These are phyloP conservation scores for Hololepta plana DNA, from an alignment of 2,888 invertebrate genomes.

Conservation along the genomic window DNA sequence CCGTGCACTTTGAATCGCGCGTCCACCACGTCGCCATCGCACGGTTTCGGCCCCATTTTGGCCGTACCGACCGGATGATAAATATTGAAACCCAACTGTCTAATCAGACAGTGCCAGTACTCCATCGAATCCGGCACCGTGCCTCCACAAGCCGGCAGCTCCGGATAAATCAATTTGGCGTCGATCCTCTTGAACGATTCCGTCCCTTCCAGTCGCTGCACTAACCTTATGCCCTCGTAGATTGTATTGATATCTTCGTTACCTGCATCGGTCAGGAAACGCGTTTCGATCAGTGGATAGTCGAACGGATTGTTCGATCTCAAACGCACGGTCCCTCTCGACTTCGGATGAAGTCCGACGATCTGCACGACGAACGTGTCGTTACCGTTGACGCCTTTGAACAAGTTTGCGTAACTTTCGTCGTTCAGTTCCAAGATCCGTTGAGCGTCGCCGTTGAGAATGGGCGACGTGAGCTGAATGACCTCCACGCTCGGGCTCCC, in stretches of 20 bases:
- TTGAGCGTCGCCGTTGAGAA: too few species aligned
- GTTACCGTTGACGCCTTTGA: conserved; percentile 35
- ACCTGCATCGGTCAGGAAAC: conserved; percentile 39
- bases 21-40: too few species aligned
- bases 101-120: conserved; percentile 13
- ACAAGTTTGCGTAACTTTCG: conserved; percentile 21
- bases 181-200: conserved; percentile 32
- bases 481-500: conserved; percentile 4
- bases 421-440: conserved; percentile 10
- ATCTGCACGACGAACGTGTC: conserved; percentile 30
- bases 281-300: conserved; percentile 68
- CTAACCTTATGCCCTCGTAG: conserved; percentile 30
- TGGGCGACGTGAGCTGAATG: too few species aligned
- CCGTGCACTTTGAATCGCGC: too few species aligned
- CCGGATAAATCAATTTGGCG: conserved; percentile 20
- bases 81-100: conserved; percentile 8
- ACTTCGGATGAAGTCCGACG: conserved; percentile 48
- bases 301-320: conserved; percentile 69
- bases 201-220: conserved; percentile 27
- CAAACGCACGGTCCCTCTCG: conserved; percentile 59
- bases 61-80: conserved; percentile 12
- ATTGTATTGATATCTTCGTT: conserved; percentile 29
- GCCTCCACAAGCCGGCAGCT: conserved; percentile 7
- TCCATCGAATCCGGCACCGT: conserved; percentile 8
- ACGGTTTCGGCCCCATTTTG: conserved; percentile 11